Conservation (phyloP, 1,140 invertebrate species). For the Nilaparvata lugens region DNA sequence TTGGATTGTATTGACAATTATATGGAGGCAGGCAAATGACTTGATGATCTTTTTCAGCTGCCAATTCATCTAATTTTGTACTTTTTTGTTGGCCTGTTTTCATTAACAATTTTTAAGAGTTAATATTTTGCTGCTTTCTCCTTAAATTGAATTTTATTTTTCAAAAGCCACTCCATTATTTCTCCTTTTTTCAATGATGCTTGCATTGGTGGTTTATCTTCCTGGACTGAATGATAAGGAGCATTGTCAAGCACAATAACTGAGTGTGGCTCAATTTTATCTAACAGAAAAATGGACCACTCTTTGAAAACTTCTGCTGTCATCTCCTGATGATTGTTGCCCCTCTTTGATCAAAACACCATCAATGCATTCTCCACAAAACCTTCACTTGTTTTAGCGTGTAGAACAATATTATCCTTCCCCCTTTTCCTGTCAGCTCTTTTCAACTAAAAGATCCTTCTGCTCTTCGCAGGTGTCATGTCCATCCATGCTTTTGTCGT, state of each 20-base stretch:
- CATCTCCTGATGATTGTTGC: background rate
- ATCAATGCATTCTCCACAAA: background rate
- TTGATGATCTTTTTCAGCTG: too few relatives aligned
- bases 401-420: background rate
- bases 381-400: background rate
- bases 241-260: background rate
- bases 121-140: too few relatives aligned
- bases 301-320: background rate
- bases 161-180: too few relatives aligned
- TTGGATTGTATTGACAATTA: too few relatives aligned
- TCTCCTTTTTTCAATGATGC: too few relatives aligned
- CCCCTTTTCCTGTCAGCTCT: background rate
- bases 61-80: too few relatives aligned
- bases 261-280: background rate
- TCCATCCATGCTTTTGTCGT: background rate
- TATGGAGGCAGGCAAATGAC: too few relatives aligned
- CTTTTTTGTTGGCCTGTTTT: too few relatives aligned
- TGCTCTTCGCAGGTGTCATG: too few relatives aligned
- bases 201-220: background rate
- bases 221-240: background rate
- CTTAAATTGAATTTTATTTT: too few relatives aligned
- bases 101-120: too few relatives aligned
- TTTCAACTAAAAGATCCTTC: too few relatives aligned
- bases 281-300: background rate
- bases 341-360: background rate